Percentiles rank a stretch among this genome's conserved stretches.
Conservation (phyloP, 2,797 vertebrate species). For the Mionectes olivaceus region DNA sequence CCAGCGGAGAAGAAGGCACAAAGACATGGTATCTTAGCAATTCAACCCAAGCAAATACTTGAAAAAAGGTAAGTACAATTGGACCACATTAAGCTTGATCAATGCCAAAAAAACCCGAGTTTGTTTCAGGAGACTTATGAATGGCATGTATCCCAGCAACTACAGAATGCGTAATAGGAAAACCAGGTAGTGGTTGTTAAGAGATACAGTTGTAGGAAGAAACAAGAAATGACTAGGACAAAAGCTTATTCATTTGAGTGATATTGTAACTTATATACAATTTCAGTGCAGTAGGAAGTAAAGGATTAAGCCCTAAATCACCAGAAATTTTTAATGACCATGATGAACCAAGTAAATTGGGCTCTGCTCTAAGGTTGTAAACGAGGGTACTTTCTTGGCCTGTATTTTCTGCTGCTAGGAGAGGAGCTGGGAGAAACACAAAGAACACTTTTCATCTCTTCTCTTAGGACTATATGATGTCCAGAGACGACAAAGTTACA, state of each 20-base stretch:
- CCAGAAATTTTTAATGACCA: not conserved
- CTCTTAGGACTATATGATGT: not conserved
- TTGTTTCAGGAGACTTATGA: not conserved
- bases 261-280: not conserved
- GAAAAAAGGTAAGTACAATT: not conserved
- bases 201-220: not conserved
- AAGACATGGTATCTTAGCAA: not conserved
- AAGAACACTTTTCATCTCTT: not conserved
- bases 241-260: not conserved
- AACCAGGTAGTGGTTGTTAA: not conserved
- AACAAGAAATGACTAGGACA: not conserved
- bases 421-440: not conserved
- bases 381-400: not conserved
- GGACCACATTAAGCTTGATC: not conserved
- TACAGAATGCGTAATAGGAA: not conserved
- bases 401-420: not conserved
- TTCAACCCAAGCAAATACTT: slow-evolving; percentile 3
- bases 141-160: not conserved
- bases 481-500: not conserved
- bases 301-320: not conserved
- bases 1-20: not conserved
- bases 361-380: not conserved
- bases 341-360: not conserved
- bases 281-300: not conserved
- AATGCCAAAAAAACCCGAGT: not conserved